Conservation (phyloP, 1,140 invertebrate genomes). For the Octopus sinensis region DNA sequence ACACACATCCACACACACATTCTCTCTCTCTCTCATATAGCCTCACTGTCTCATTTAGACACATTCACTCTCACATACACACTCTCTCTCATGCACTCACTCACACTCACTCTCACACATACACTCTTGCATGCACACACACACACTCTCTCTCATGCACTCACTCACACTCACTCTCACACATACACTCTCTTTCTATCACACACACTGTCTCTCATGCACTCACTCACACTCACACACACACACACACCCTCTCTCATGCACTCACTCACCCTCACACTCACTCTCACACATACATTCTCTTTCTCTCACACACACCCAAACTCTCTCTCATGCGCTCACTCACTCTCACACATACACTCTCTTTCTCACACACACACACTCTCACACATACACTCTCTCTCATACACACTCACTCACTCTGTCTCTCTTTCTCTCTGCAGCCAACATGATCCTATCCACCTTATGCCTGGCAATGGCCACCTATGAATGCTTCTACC, state of each 20-base stretch:
- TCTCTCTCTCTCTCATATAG: background rate
- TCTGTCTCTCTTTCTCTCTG: slow-evolving; percentile 31
- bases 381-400: background rate
- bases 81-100: background rate
- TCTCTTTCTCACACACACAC: background rate
- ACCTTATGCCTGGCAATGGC: slow-evolving; percentile 72
- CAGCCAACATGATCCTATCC: slow-evolving; percentile 60
- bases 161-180: background rate
- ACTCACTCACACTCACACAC: too few relatives aligned
- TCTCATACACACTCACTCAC: background rate
- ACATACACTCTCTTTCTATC: background rate
- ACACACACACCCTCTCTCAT: too few relatives aligned
- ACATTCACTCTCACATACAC: background rate
- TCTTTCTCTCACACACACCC: background rate
- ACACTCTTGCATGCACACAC: background rate
- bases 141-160: background rate
- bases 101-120: background rate
- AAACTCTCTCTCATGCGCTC: background rate
- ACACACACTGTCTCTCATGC: background rate
- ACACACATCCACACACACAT: too few relatives aligned
- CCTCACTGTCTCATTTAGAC: background rate
- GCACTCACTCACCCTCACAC: too few relatives aligned
- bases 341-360: background rate
- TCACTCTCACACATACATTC: too few relatives aligned
- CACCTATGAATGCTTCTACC: slow-evolving; percentile 82